Evolutionary conservation across 1,140 invertebrate genomes (phyloP), one percentile per base, ranked within the genome.

Genomic region (Hylyphantes graminicola): DNA sequence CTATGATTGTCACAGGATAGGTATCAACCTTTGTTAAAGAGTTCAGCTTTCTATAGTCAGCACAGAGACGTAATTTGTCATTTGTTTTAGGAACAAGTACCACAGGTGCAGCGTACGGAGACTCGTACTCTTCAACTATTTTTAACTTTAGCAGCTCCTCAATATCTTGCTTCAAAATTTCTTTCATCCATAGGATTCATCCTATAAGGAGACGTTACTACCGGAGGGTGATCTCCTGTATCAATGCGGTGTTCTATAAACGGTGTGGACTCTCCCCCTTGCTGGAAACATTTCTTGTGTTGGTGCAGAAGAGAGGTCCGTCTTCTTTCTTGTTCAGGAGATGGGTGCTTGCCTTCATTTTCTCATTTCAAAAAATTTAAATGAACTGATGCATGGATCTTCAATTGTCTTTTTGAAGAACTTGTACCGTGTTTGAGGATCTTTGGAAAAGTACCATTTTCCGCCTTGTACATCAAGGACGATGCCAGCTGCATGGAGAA

Each of bases 31-130:
- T 48, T 9, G 54, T 75, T 3, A 59, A 1, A 12, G 55, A 17
- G 61, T 57, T 57, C 19, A 93, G 72, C 35, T 70, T 54, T 51
- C 91, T 63, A 86, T 89, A 92, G 86, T 92, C 90, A 0, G 65
- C 51, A 59, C 51, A 53, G 11, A 65, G 86, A 19, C 87, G 61
- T 0, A 85, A 83, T 10, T 77, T 78, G 3, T 74, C 86, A 15
- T 83, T 83, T 48, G 87, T 86, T 64, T 88, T 89, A 51, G 48
- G 87, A n/a, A 90, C 83, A 11, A 88, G 53, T 48, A 87, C 67
- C n/a, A 85, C 57, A 21, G 85, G 85, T n/a, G 57, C 55, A 6
- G 79, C 1, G 53, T 85, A 85, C 21, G 85, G 79, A 10, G 35
- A 74, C 15, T 59, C 21, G 35, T 50, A 73, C 17, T 70, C 50